Percentiles rank a stretch among this genome's conserved stretches.
These are phyloP conservation scores for Clarias macrocephalus DNA, from an alignment of 2,113 vertebrate species.

Conservation along the genomic window DNA sequence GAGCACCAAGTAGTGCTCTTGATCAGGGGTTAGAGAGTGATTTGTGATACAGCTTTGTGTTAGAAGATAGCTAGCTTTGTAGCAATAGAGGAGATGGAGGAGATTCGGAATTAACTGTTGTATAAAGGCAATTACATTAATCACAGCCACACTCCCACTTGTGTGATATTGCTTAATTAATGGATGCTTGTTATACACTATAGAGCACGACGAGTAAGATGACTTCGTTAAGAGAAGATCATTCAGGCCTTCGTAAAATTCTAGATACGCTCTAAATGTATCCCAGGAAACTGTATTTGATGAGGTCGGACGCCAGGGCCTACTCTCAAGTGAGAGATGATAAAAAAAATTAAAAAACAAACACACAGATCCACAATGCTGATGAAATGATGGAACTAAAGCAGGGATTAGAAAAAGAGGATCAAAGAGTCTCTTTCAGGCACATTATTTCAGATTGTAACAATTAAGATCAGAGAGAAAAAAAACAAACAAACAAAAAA, in stretches of 20 bases:
- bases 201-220: background rate
- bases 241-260: background rate
- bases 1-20: too few relatives aligned
- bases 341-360: background rate
- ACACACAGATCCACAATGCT: background rate
- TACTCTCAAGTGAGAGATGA: background rate
- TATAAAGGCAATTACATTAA: too few relatives aligned
- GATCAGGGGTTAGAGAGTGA: too few relatives aligned
- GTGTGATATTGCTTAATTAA: too few relatives aligned
- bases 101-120: too few relatives aligned
- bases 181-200: background rate
- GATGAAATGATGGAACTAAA: background rate
- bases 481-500: conserved; percentile 7
- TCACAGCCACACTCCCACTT: too few relatives aligned
- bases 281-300: background rate
- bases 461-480: conserved; percentile 35
- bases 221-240: background rate
- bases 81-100: too few relatives aligned
- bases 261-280: background rate
- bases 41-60: too few relatives aligned
- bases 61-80: too few relatives aligned
- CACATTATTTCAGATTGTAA: conserved; percentile 18
- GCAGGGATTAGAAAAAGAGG: background rate
- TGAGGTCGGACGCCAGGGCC: conserved; percentile 18
- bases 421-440: conserved; percentile 43